A percentile compares a stretch with the other conserved stretches of the same genome.
Conservation (phyloP, 2,797 vertebrate genomes). For the Botia kubotai region DNA sequence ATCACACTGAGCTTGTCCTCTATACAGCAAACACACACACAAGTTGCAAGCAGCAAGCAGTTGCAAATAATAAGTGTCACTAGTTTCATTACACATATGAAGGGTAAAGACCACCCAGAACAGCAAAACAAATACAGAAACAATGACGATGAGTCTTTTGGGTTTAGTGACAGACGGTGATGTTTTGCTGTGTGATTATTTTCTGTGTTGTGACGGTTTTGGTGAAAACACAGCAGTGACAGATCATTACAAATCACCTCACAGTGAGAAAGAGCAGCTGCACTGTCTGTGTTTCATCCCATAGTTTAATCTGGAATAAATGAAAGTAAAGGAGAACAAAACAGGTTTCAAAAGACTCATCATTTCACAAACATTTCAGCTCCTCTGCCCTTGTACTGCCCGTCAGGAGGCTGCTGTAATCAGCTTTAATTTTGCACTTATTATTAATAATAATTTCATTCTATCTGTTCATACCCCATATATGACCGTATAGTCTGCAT, state of each 20-base stretch:
- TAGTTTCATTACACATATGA: too few species aligned
- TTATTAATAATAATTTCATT: too few species aligned
- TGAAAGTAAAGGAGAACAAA: constrained; percentile 4
- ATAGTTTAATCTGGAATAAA: constrained; percentile 10
- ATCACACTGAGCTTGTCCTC: constrained; percentile 40
- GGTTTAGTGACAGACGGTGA: background rate
- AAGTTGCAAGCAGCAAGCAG: too few species aligned
- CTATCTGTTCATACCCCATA: too few species aligned
- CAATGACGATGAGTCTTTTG: background rate
- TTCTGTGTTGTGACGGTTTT: background rate
- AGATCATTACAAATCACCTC: background rate
- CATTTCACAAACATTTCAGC: background rate
- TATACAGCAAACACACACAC: constrained; percentile 21
- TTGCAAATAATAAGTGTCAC: too few species aligned
- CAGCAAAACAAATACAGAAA: too few species aligned
- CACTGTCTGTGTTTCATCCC: background rate
- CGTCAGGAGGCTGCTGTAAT: too few species aligned
- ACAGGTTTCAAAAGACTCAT: background rate
- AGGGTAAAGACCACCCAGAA: too few species aligned
- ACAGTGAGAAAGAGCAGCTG: background rate
- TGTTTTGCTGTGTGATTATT: background rate
- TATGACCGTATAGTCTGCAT: too few species aligned
- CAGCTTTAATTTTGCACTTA: too few species aligned
- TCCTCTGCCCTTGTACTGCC: too few species aligned
- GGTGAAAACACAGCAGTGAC: too few species aligned